These are phyloP conservation scores for Cryptomyrus ogoouensis DNA, from an alignment of 2,113 vertebrate genomes.

Conservation along the genomic window DNA sequence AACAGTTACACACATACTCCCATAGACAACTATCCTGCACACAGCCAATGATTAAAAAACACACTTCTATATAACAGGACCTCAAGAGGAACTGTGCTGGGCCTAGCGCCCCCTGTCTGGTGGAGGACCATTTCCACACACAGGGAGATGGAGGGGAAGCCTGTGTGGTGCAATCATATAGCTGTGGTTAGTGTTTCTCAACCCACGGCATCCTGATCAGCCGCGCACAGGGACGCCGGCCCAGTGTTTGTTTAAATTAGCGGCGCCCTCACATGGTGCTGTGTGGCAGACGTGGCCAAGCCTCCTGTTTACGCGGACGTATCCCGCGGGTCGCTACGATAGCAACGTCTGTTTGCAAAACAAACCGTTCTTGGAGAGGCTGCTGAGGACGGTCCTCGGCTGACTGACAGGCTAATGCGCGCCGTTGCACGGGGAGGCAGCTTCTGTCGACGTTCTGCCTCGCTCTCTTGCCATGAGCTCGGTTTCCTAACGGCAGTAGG, in stretches of 20 bases:
- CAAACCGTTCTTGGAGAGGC: neutral
- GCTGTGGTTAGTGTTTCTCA: neutral
- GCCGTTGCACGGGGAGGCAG: neutral
- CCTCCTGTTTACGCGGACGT: neutral
- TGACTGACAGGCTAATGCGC: neutral
- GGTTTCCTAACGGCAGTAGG: neutral
- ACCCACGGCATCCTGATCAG: neutral
- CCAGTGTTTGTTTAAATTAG: constrained; percentile 7
- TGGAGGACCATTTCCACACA: neutral
- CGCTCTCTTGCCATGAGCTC: neutral
- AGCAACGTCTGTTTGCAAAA: constrained; percentile 11
- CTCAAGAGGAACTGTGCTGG: neutral
- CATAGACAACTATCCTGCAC: neutral
- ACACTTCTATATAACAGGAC: neutral
- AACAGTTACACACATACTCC: neutral
- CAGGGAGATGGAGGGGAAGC: neutral
- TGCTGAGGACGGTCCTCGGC: too few species aligned
- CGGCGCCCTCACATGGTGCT: neutral
- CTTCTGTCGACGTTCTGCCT: neutral
- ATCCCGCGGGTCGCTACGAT: neutral
- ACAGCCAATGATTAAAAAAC: neutral
- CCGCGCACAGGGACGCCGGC: neutral
- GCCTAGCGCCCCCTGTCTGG: neutral
- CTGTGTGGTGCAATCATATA: neutral
- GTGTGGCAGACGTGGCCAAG: neutral